Base-by-base conservation (phyloP, 2,797 vertebrate genomes). In the Pterois miles region DNA sequence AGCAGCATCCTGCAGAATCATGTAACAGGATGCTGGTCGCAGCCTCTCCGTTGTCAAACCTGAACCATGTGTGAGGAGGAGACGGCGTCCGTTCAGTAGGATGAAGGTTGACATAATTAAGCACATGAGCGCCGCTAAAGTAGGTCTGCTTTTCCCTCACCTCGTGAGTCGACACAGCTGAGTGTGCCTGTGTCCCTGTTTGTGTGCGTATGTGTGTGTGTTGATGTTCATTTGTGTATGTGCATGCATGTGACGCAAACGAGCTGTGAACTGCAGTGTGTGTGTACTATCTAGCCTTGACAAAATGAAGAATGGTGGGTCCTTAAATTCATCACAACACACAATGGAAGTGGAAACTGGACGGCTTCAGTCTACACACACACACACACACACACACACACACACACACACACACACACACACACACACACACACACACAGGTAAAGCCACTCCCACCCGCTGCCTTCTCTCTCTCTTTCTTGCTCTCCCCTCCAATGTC, bases 401-500 rank as follows among this genome's bases (percentile, higher is more conserved):
- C 18, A 8, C 62, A 13, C 53, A 10, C 76, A 16, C 36, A 48
- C 66, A 27, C 74, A 34, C 57, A 20, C 52, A 40, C 71, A 36
- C 10, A 10, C 48, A 25, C 65, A 59, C 67, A 68, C 78, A 65
- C 58, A 59, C 71, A 63, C 58, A 65, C 58, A 62, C 64, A 84
- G 69, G 80, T 86, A 84, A 69, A 71, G 64, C 76, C 63, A 84
- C 36, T 68, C 87, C 76, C 88, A 60, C 67, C 34, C 71, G 54
- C 52, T 40, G 33, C 70, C 66, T 40, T 38, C 70, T 25, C 74
- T 64, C 71, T 70, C 76, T 79, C 80, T 74, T 75, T 75, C 82
- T 87, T 87, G 92, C 88, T 83, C 90, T 90, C 86, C 72, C 66
- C 86, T 91, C 92, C 94, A 91, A 89, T 95, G 95, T 95, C 95